Conservation (phyloP, 2,797 vertebrate genomes). For the Dallia pectoralis region DNA sequence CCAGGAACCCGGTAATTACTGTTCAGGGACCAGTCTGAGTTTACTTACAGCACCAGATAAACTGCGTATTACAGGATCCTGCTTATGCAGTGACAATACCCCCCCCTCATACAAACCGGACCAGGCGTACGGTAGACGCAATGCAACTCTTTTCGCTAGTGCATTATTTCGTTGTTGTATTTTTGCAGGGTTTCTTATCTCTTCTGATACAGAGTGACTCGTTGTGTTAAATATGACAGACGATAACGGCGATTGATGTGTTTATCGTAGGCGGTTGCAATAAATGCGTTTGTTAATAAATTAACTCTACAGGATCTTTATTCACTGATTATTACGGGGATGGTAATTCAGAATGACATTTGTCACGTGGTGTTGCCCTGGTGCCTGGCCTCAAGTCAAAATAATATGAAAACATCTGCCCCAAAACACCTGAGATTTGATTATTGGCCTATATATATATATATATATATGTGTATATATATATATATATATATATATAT, state of each 20-base stretch:
- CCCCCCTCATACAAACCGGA: not conserved
- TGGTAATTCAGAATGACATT: not conserved
- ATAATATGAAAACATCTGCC: conserved; percentile 33
- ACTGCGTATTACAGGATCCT: conserved; percentile 6
- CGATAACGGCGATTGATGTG: too few relatives aligned
- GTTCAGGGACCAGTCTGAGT: conserved; percentile 37
- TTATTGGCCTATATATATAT: conserved; percentile 14
- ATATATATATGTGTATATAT: too few relatives aligned
- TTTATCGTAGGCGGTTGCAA: too few relatives aligned
- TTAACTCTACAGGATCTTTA: too few relatives aligned
- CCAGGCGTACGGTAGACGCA: not conserved
- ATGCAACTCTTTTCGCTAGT: not conserved
- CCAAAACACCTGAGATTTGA: conserved; percentile 32
- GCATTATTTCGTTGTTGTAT: too few relatives aligned
- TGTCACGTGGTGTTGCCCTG: conserved; percentile 54
- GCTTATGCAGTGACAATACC: not conserved
- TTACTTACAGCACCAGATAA: not conserved
- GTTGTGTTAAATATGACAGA: too few relatives aligned
- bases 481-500: too few relatives aligned
- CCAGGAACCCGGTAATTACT: conserved; percentile 47
- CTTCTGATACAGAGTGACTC: too few relatives aligned
- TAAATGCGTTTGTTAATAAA: too few relatives aligned
- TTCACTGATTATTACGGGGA: too few relatives aligned
- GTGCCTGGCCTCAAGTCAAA: conserved; percentile 61
- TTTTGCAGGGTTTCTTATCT: too few relatives aligned